These are phyloP conservation scores for Epinotia ramella DNA, from an alignment of 2,888 invertebrate genomes.

Conservation along the genomic window DNA sequence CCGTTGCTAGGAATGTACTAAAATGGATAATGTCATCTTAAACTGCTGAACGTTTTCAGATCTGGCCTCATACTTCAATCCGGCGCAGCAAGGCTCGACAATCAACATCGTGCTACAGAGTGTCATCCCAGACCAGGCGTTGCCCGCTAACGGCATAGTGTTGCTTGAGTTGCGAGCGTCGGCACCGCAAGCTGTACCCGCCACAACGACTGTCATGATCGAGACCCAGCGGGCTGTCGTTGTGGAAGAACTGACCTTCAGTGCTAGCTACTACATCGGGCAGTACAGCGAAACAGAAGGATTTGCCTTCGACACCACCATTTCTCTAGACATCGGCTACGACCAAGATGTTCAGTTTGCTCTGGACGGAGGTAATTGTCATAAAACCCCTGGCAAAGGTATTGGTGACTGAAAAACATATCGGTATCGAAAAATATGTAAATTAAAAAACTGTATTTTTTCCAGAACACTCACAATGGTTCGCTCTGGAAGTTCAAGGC, in stretches of 20 bases:
- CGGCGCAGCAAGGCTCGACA: conserved; percentile 36
- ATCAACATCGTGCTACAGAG: conserved; percentile 46
- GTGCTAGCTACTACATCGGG: conserved; percentile 55
- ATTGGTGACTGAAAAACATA: neutral
- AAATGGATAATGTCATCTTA: neutral
- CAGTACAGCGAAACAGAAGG: conserved; percentile 48
- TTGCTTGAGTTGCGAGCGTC: conserved; percentile 55
- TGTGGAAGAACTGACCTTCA: conserved; percentile 48
- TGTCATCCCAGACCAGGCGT: conserved; percentile 52
- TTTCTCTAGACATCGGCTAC: conserved; percentile 52
- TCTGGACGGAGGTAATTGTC: conserved; percentile 55
- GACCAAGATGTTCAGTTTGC: conserved; percentile 51
- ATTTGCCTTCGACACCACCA: conserved; percentile 47
- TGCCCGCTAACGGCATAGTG: conserved; percentile 54
- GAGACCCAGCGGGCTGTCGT: conserved; percentile 39
- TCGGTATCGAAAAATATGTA: no score
- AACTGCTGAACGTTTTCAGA: conserved; percentile 46
- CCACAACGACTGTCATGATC: conserved; percentile 55
- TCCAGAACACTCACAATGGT: conserved; percentile 45
- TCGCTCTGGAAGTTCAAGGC: conserved; percentile 7
- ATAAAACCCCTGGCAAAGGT: conserved; percentile 22
- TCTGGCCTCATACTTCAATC: conserved; percentile 48
- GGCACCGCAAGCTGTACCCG: conserved; percentile 50
- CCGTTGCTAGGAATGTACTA: neutral
- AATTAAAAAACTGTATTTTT: neutral